Conservation (phyloP, 2,113 vertebrate species). For the Pseudopodoces humilis region DNA sequence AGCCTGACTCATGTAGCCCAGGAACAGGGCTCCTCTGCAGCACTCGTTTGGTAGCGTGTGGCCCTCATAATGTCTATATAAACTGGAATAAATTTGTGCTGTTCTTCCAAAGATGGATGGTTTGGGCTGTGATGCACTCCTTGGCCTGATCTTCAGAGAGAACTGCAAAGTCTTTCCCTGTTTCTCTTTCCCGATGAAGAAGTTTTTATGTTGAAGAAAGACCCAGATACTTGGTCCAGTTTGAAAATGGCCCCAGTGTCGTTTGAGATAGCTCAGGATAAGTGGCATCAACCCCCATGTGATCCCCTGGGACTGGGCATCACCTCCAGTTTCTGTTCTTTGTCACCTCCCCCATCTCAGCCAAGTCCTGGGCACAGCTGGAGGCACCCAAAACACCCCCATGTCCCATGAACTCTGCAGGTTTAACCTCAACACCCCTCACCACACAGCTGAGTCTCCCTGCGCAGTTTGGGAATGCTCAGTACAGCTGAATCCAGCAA, state of each 20-base stretch:
- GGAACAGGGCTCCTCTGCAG: not conserved
- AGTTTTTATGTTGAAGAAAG: not conserved
- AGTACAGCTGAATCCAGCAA: not conserved
- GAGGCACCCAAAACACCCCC: not conserved
- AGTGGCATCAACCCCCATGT: not conserved
- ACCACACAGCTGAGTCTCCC: not conserved
- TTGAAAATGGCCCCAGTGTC: not conserved
- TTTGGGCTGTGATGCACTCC: not conserved
- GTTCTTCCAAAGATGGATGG: not conserved
- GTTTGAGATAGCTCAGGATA: not conserved
- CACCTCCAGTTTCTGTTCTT: not conserved
- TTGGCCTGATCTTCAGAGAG: not conserved
- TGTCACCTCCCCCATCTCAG: not conserved
- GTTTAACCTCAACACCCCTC: fast-evolving
- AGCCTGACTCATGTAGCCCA: not conserved
- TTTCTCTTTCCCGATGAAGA: not conserved
- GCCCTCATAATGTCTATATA: not conserved
- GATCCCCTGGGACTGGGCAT: not conserved
- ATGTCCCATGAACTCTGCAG: not conserved
- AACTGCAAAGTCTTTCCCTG: not conserved
- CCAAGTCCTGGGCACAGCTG: not conserved
- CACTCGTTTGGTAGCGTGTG: not conserved
- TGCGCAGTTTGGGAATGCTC: not conserved
- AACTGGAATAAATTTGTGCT: not conserved
- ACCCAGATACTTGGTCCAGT: not conserved